A percentile compares a stretch with the other conserved stretches of the same genome.
phyloP scores from a whole-genome alignment of 2,113 vertebrate genomes.

The Brachyhypopomus occidentalis region DNA sequence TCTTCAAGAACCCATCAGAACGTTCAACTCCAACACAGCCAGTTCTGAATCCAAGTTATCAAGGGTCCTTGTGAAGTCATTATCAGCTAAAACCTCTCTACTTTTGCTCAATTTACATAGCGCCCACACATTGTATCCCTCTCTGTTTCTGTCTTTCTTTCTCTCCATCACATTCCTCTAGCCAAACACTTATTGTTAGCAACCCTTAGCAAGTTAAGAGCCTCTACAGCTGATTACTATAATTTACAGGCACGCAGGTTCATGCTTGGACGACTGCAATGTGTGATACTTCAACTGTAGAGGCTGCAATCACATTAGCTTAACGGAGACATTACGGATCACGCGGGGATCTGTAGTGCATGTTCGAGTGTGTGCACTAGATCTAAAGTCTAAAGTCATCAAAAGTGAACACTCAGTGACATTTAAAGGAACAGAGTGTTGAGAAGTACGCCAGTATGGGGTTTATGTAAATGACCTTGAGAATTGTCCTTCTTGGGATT shows the following conservation, averaged over 20 bases:
- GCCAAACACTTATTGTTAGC: slow-evolving; percentile 9
- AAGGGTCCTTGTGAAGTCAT: neutral
- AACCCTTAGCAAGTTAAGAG: slow-evolving; percentile 38
- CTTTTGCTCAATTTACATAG: neutral
- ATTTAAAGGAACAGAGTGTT: too few species aligned
- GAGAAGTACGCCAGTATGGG: too few species aligned
- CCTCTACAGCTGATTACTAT: slow-evolving; percentile 32
- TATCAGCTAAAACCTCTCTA: neutral
- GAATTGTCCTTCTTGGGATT: too few species aligned
- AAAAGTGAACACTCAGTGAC: neutral
- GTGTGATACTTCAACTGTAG: slow-evolving; percentile 23
- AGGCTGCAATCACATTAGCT: neutral
- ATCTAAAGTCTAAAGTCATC: slow-evolving; percentile 14
- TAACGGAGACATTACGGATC: neutral
- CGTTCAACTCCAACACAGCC: neutral
- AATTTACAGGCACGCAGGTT: neutral
- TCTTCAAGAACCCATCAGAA: neutral
- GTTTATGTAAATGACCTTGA: too few species aligned
- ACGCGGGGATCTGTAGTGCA: neutral
- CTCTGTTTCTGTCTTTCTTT: neutral
- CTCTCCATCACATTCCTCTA: neutral
- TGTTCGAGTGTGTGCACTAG: neutral
- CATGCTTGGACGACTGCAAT: slow-evolving; percentile 37
- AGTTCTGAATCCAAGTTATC: neutral
- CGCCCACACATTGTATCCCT: neutral